These are phyloP conservation scores for Colius striatus DNA, from an alignment of 2,113 vertebrate genomes.

Conservation along the genomic window DNA sequence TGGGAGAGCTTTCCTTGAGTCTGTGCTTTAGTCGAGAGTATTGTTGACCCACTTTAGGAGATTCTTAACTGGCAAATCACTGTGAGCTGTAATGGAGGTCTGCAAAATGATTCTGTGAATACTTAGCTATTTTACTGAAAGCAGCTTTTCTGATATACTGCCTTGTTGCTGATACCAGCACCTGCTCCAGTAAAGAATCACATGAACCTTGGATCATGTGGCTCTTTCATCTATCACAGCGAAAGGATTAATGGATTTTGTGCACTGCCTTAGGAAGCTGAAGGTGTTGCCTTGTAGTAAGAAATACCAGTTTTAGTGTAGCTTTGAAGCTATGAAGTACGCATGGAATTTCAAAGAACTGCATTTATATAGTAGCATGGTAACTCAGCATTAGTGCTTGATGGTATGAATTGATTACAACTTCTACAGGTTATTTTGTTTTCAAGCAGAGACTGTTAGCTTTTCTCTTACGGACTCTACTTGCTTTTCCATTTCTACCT, in stretches of 20 bases:
- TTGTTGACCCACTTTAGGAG: slow-evolving; percentile 56
- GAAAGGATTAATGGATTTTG: slow-evolving; percentile 60
- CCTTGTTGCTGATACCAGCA: not conserved
- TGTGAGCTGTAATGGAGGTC: not conserved
- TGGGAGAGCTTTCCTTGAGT: not conserved
- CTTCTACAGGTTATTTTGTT: not conserved
- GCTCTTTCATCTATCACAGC: not conserved
- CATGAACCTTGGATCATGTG: slow-evolving; percentile 46
- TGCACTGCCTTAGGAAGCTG: slow-evolving; percentile 19
- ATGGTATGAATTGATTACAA: not conserved
- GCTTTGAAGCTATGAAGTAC: slow-evolving; percentile 21
- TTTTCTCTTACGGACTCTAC: not conserved
- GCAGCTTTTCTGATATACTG: not conserved
- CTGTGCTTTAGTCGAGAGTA: not conserved
- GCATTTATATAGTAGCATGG: slow-evolving; percentile 20
- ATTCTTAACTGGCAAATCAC: not conserved
- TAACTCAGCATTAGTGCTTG: not conserved
- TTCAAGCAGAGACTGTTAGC: slow-evolving; percentile 9
- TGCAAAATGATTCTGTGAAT: slow-evolving; percentile 7
- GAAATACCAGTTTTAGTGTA: not conserved
- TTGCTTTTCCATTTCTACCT: not conserved
- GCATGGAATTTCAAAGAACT: slow-evolving; percentile 46
- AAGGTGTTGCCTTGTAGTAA: slow-evolving; percentile 47
- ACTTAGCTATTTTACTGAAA: not conserved
- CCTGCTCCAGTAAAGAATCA: slow-evolving; percentile 20